Percentiles rank a stretch among this genome's conserved stretches.
Evolutionary conservation across 1,140 invertebrate species (phyloP).

Genomic region (Drosophila fuyamai): DNA sequence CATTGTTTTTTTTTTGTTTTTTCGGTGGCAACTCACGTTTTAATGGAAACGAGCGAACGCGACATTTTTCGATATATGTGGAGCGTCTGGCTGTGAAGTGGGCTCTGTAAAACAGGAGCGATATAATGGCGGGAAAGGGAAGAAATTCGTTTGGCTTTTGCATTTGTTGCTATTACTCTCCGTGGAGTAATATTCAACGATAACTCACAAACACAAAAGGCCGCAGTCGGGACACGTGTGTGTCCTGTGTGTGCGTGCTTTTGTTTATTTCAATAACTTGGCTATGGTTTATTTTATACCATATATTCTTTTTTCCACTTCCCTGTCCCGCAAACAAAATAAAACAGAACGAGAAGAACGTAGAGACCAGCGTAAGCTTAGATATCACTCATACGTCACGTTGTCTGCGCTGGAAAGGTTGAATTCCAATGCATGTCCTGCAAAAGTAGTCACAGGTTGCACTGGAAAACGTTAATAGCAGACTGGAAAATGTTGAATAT

Average conservation of each 20-base stretch:
- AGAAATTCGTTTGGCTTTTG: slow-evolving; percentile 40
- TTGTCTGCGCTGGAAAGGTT: slow-evolving; percentile 39
- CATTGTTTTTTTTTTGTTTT: slow-evolving; percentile 33
- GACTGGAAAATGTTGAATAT: too few relatives aligned
- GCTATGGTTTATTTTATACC: slow-evolving; percentile 18
- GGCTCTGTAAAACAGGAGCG: slow-evolving; percentile 5
- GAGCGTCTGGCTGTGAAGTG: slow-evolving; percentile 42
- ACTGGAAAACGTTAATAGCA: not conserved
- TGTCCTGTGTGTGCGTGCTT: slow-evolving; percentile 17
- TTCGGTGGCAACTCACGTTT: slow-evolving; percentile 53
- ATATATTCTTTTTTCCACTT: slow-evolving; percentile 8
- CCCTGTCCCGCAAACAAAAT: slow-evolving; percentile 1
- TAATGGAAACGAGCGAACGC: slow-evolving; percentile 57
- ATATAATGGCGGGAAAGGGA: not conserved
- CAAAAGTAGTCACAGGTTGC: not conserved
- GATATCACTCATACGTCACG: slow-evolving; percentile 72
- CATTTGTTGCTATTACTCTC: slow-evolving; percentile 71
- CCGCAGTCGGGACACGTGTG: slow-evolving; percentile 40
- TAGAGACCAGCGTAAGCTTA: slow-evolving; percentile 27
- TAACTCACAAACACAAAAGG: slow-evolving; percentile 66
- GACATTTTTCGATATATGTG: slow-evolving; percentile 57
- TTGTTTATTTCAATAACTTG: slow-evolving; percentile 80
- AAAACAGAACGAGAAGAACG: slow-evolving; percentile 3
- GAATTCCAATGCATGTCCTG: not conserved
- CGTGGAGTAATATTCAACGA: slow-evolving; percentile 77